A percentile compares a stretch with the other conserved stretches of the same genome.
Conservation (phyloP, 2,113 vertebrate genomes). For the Platysteira castanea region DNA sequence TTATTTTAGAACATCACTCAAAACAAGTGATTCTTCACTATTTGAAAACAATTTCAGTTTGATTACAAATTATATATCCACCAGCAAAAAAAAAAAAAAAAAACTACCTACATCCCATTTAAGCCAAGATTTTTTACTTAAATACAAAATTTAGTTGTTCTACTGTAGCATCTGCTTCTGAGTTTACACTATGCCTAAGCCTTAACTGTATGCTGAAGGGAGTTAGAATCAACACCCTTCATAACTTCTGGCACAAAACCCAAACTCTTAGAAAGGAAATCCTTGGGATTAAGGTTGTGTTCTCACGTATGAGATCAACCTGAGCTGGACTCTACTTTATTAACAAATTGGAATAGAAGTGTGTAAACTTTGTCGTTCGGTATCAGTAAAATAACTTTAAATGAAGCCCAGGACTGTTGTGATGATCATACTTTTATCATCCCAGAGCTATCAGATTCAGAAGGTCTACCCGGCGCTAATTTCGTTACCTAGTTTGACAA, state of each 20-base stretch:
- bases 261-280: slow-evolving; percentile 13
- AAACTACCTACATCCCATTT: neutral
- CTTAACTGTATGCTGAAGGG: neutral
- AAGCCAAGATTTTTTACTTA: neutral
- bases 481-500: neutral
- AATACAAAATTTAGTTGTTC: neutral
- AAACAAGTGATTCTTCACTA: neutral
- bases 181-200: neutral
- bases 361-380: neutral
- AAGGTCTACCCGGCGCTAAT: neutral
- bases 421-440: neutral
- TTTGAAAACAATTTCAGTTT: neutral
- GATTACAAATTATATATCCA: neutral
- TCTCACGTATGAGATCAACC: neutral
- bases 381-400: neutral
- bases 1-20: neutral
- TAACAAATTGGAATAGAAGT: neutral
- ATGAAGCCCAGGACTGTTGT: neutral
- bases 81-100: neutral
- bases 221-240: neutral
- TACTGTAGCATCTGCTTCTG: neutral
- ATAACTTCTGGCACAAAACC: slow-evolving; percentile 4
- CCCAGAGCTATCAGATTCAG: neutral
- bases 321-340: neutral
- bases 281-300: neutral